Evolutionary conservation across 2,797 vertebrate species (phyloP).

Genomic region (Discoglossus pictus): DNA sequence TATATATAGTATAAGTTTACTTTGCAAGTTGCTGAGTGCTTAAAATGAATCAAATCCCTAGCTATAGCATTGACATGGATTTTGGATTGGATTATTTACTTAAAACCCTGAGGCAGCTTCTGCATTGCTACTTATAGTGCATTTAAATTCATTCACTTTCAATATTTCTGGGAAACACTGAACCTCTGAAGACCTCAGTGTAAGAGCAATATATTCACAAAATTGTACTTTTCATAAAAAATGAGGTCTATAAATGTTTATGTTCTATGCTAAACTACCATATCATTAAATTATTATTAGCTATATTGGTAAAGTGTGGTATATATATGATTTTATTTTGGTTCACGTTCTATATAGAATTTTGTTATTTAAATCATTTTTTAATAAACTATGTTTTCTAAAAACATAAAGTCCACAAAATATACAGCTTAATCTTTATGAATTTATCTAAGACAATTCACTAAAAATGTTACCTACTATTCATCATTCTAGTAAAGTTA

Average conservation of each 20-base stretch:
- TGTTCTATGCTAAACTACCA: slow-evolving; percentile 4
- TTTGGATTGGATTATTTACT: slow-evolving; percentile 13
- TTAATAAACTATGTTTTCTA: not conserved
- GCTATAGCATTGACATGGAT: slow-evolving; percentile 8
- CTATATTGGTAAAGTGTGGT: not conserved
- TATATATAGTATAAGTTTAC: not conserved
- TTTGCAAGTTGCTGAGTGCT: not conserved
- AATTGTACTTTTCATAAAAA: slow-evolving; percentile 3
- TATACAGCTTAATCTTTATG: too few relatives aligned
- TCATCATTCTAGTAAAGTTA: too few relatives aligned
- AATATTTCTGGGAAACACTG: slow-evolving; percentile 7
- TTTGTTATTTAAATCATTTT: not conserved
- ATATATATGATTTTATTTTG: not conserved
- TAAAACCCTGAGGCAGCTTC: slow-evolving; percentile 7
- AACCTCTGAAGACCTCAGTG: slow-evolving; percentile 9
- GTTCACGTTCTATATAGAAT: not conserved
- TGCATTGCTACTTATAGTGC: slow-evolving; percentile 12
- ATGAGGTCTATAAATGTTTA: not conserved
- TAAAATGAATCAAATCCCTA: not conserved
- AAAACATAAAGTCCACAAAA: too few relatives aligned
- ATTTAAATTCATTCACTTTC: slow-evolving; percentile 15
- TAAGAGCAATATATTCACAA: slow-evolving; percentile 4
- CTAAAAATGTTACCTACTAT: too few relatives aligned
- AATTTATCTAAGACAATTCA: too few relatives aligned
- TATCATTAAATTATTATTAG: not conserved